Base-by-base conservation (phyloP, 2,888 invertebrate species). In the Meloe dianella region DNA sequence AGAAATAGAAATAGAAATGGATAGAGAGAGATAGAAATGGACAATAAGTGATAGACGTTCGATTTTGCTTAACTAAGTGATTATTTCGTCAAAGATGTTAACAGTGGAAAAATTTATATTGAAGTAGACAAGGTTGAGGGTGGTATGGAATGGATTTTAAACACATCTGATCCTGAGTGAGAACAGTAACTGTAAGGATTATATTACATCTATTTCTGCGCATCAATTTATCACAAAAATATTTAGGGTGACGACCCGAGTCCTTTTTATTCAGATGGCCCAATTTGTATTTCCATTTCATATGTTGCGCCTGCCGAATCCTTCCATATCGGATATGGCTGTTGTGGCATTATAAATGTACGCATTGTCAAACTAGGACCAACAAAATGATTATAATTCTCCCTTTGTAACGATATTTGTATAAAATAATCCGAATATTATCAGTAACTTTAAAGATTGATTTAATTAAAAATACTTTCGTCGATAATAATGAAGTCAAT, bases 181-280 rank as follows among this genome's bases (percentile, higher is more conserved):
- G 72, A 76, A 35, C 73, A 73, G 74, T 73, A 77, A 22, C 51
- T 74, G 73, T 71, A 71, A 22, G 71, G 73, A 77, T 76, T 77
- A 76, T 75, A 77, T 77, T 75, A 76, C 71, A 62, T 51, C 12
- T 62, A 59, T 70, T 73, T 73, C 71, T 72, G 71, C 70, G 68
- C 72, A 71, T 72, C 75, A 73, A 79, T 79, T 77, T 77, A 77
- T 78, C 77, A 77, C 73, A 71, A 71, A 74, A 73, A 75, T 76
- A 61, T 68, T 74, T 75, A 71, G 71, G 12, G 22, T 51, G 20
- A 22, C 22, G 4, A 51, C 22, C 51, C 8, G 17, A 8, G 1
- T 9, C 17, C 41, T 17, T 41, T 58, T 64, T 64, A 60, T 64
- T 61, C 61, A 57, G 65, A 65, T 65, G 65, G 61, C 35, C 57